Base-by-base conservation (phyloP, 2,113 vertebrate species). In the Mandrillus leucophaeus region DNA sequence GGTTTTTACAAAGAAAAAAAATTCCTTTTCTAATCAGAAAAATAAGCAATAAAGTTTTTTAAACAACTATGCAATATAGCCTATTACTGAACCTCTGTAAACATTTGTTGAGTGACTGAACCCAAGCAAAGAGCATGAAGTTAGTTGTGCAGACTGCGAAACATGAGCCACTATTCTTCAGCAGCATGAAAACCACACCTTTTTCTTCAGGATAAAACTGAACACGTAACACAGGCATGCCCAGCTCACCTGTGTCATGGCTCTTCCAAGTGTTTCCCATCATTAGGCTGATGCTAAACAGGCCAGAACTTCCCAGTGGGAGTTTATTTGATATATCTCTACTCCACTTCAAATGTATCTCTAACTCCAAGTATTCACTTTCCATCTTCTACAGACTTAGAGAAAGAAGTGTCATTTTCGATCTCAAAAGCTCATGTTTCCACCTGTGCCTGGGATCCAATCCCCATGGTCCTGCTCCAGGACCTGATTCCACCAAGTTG, bases 91-190 rank as follows among this genome's bases (percentile, higher is more conserved):
- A 76, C 38, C 35, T 50, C n/a, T 55, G 95, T 40, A 94, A 92
- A 45, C 96, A 97, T 95, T 97, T 96, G 61, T 38, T 80, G 93
- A 94, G 22, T 45, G 64, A 94, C 55, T 78, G 61, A 97, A 88
- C 14, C 35, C 61, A 80, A 64, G 81, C 32, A 88, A 82, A 94
- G 75, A 96, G 35, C 43, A 64, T 76, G 72, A 92, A 95, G 55
- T 57, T 75, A 94, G 30, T 16, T 38, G 68, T 13, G 38, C 25
- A 55, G 86, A 93, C 48, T 55, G 79, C 52, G 68, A 87, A 38
- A 22, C 30, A 9, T 55, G 85, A 88, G 83, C 57, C 83, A 50
- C 38, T 30, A 23, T 45, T 81, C 25, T 32, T 73, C 8, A 66
- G 68, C 14, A 38, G 45, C 6, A 32, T 5, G 55, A 52, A 91